These are phyloP conservation scores for Tetrax tetrax DNA, from an alignment of 2,113 vertebrate genomes.

Conservation along the genomic window DNA sequence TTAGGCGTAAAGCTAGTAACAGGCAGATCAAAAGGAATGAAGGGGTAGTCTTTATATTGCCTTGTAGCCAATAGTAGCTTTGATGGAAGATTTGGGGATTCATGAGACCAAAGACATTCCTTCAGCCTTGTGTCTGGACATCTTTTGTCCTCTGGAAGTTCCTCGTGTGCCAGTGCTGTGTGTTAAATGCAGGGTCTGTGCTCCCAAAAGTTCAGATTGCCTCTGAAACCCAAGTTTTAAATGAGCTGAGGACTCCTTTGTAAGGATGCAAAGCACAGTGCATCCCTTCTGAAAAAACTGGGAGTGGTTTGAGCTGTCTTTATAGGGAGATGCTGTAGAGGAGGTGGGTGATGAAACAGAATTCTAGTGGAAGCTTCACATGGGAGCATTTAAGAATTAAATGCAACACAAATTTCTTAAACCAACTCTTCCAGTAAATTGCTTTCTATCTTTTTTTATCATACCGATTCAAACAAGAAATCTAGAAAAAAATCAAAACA, in stretches of 20 bases:
- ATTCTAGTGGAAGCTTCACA: not conserved
- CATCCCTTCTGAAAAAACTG: not conserved
- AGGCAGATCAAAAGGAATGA: not conserved
- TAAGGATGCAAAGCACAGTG: not conserved
- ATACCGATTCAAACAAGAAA: not conserved
- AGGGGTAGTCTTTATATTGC: not conserved
- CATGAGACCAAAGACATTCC: not conserved
- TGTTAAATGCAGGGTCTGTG: not conserved
- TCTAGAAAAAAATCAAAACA: not conserved
- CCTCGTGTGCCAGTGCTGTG: not conserved
- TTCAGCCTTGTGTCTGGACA: not conserved
- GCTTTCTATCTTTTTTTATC: not conserved
- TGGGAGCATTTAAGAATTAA: not conserved
- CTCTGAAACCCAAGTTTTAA: not conserved
- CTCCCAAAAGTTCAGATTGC: not conserved
- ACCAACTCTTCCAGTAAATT: not conserved
- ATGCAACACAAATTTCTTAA: not conserved
- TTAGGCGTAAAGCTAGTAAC: not conserved
- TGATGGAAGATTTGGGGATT: not conserved
- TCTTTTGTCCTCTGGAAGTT: not conserved
- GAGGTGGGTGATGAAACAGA: not conserved
- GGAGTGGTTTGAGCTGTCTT: not conserved
- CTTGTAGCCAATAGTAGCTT: not conserved
- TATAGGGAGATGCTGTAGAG: not conserved
- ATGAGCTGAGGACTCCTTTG: not conserved